Base-by-base conservation (phyloP, 2,797 vertebrate genomes). In the Phoebastria nigripes region DNA sequence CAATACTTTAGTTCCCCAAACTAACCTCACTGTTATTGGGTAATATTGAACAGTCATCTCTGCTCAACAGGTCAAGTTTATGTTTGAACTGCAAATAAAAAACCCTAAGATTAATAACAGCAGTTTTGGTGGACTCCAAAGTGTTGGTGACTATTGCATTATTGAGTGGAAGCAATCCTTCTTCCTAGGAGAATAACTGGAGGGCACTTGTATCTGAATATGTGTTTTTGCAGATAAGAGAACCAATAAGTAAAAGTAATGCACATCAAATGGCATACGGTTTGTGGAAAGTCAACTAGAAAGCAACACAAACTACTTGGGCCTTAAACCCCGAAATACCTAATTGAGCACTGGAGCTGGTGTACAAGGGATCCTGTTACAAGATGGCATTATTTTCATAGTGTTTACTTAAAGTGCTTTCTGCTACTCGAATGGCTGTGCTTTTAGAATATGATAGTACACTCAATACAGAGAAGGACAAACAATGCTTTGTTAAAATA, bases 261-360 rank as follows among this genome's bases (percentile, higher is more conserved):
- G 21, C 12, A 8, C 12, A 47, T 41, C n/a, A 52, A 47, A 78
- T 1, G 3, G 19, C 47, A 44, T 8, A 12, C 0, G 0, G 21
- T 28, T 62, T 71, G 42, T 58, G 63, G 39, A 86, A 55, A 80
- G 11, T 35, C 51, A 89, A 8, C 15, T 16, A 37, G 24, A 90
- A 62, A 74, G 13, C 16, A 71, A 49, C 28, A 94, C 10, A 82
- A 74, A 26, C 28, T 65, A 2, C 35, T 39, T 72, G 82, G 29
- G 25, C 33, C 13, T 77, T 56, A 41, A 49, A 22, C 5, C 8
- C n/a, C 6, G 1, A 63, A 65, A 69, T 9, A 61, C 33, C 29
- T 14, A 52, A 46, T 1, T 65, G 46, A 67, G 61, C 11, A 12
- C 28, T 14, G 41, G 17, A 82, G 26, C 11, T 56, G 47, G 11